Conservation (phyloP, 2,888 invertebrate species). For the Troides helena region DNA sequence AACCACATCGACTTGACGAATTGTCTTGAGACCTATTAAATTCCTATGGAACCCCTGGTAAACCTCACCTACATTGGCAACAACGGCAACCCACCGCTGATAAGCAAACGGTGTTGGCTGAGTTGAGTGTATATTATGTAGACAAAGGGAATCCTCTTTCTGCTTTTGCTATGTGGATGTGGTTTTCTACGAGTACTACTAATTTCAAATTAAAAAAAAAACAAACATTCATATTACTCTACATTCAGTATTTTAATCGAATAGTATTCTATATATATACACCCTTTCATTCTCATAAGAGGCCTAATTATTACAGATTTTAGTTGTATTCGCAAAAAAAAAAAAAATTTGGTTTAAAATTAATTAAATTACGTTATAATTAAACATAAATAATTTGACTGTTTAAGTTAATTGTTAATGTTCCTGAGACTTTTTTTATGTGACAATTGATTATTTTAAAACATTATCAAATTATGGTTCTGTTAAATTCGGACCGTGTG, state of each 20-base stretch:
- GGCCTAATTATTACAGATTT: conserved; percentile 15
- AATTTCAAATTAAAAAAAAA: not conserved
- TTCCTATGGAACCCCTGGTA: too few relatives aligned
- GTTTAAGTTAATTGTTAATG: conserved; percentile 16
- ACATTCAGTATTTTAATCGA: conserved; percentile 8
- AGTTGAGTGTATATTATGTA: not conserved
- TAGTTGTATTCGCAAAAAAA: conserved; percentile 2
- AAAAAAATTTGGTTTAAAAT: too few relatives aligned
- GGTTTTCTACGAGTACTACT: not conserved
- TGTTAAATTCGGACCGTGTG: not conserved
- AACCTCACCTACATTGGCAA: not conserved
- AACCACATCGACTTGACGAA: too few relatives aligned
- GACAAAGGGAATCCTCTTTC: not conserved
- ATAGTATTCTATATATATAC: not conserved
- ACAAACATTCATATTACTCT: conserved; percentile 6
- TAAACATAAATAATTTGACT: conserved; percentile 4
- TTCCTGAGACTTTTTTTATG: conserved; percentile 8
- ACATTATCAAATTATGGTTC: conserved; percentile 5
- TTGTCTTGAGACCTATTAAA: too few relatives aligned
- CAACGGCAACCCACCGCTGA: not conserved
- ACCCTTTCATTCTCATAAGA: conserved; percentile 7
- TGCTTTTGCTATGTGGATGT: not conserved
- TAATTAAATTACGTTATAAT: not conserved
- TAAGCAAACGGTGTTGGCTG: not conserved
- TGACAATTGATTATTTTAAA: not conserved